A percentile compares a stretch with the other conserved stretches of the same genome.
Conservation (phyloP, 2,888 invertebrate genomes). For the Dendrolimus houi region DNA sequence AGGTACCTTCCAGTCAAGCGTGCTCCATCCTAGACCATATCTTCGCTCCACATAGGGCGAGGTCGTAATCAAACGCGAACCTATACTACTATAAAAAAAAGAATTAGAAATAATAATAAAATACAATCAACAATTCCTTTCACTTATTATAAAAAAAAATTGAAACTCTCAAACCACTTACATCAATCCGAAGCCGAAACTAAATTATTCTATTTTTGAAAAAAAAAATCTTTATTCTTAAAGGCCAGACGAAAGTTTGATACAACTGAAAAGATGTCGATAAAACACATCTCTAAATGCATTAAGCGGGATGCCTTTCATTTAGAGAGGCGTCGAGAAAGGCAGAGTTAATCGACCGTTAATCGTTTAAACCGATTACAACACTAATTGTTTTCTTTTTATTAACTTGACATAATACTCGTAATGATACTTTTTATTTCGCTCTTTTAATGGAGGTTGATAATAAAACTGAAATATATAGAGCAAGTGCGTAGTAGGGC, state of each 20-base stretch:
- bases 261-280: slow-evolving; percentile 1
- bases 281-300: slow-evolving; percentile 12
- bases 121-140: too few species aligned
- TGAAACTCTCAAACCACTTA: too few species aligned
- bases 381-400: slow-evolving; percentile 16
- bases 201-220: too few species aligned
- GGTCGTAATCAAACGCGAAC: too few species aligned
- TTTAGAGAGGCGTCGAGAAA: slow-evolving; percentile 35
- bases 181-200: too few species aligned
- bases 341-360: slow-evolving; percentile 21
- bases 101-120: too few species aligned
- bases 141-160: too few species aligned
- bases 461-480: neutral
- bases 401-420: slow-evolving; percentile 1
- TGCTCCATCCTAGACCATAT: too few species aligned
- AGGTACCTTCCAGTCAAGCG: too few species aligned
- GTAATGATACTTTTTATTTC: slow-evolving; percentile 1
- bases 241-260: neutral
- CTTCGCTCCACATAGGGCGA: too few species aligned
- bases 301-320: slow-evolving; percentile 24
- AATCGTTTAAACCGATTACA: slow-evolving; percentile 7
- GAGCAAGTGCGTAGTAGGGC: too few species aligned
- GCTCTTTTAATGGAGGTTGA: neutral
- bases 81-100: too few species aligned
- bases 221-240: neutral